phyloP scores from a whole-genome alignment of 2,888 invertebrate genomes.

The Stenolophus ochropezus region DNA sequence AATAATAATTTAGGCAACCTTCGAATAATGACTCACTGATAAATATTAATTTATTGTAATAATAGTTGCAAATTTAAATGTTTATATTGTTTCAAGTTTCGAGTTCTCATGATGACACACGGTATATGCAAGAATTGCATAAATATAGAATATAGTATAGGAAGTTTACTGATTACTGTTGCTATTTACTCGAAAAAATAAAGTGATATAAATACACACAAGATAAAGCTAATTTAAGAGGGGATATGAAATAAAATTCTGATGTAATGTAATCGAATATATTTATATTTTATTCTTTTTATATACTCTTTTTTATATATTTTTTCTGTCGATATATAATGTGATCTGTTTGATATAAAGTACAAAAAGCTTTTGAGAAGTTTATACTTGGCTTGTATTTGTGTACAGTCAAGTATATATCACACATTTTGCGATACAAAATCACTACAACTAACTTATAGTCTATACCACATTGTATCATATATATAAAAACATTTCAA shows the following conservation, averaged over 20 bases:
- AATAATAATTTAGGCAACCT: background rate
- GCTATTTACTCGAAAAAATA: no score
- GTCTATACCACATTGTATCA: constrained; percentile 44
- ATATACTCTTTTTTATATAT: constrained; percentile 55
- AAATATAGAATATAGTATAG: no score
- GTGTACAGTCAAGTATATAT: constrained; percentile 15
- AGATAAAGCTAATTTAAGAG: no score
- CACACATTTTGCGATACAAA: constrained; percentile 57
- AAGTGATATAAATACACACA: no score
- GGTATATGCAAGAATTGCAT: background rate
- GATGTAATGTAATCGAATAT: constrained; percentile 46
- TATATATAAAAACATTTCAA: constrained; percentile 45
- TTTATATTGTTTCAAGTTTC: background rate
- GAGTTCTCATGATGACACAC: background rate
- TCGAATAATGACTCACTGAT: background rate
- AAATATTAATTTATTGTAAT: background rate
- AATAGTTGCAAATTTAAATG: background rate
- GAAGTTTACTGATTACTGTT: background rate
- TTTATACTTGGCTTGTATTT: constrained; percentile 30
- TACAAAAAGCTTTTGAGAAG: constrained; percentile 54
- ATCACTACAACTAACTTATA: constrained; percentile 46
- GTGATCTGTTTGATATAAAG: constrained; percentile 57
- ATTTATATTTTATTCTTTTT: constrained; percentile 55
- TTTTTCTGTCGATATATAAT: constrained; percentile 54
- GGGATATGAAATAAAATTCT: background rate